Conservation (phyloP, 2,888 invertebrate genomes). For the Lucinisca nassula region DNA sequence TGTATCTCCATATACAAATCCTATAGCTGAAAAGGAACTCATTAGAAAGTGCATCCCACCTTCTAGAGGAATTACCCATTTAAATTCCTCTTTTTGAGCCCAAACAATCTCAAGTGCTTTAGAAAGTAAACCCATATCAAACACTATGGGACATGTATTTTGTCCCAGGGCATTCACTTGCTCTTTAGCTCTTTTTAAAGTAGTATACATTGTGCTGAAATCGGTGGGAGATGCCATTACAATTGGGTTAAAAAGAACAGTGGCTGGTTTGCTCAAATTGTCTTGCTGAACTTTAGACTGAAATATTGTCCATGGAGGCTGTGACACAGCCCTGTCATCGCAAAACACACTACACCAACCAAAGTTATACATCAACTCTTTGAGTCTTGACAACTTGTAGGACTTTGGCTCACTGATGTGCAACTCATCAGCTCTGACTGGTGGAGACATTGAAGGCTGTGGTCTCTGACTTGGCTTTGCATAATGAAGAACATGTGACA, state of each 20-base stretch:
- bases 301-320: background rate
- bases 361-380: background rate
- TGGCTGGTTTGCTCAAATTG: background rate
- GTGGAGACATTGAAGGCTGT: background rate
- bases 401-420: background rate
- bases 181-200: conserved; percentile 9
- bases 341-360: background rate
- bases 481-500: background rate
- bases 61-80: conserved; percentile 36
- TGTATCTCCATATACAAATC: conserved; percentile 40
- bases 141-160: conserved; percentile 17
- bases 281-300: background rate
- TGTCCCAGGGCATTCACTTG: conserved; percentile 19
- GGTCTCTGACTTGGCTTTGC: background rate
- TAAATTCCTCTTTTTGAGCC: conserved; percentile 18
- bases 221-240: conserved; percentile 34
- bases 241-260: conserved; percentile 37
- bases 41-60: conserved; percentile 54
- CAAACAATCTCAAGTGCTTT: conserved; percentile 45
- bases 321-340: background rate
- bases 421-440: background rate
- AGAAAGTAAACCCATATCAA: conserved; percentile 42
- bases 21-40: conserved; percentile 27
- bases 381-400: background rate
- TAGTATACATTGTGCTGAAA: conserved; percentile 12